Base-by-base conservation (phyloP, 2,888 invertebrate species). In the Cheilosia scutellata region DNA sequence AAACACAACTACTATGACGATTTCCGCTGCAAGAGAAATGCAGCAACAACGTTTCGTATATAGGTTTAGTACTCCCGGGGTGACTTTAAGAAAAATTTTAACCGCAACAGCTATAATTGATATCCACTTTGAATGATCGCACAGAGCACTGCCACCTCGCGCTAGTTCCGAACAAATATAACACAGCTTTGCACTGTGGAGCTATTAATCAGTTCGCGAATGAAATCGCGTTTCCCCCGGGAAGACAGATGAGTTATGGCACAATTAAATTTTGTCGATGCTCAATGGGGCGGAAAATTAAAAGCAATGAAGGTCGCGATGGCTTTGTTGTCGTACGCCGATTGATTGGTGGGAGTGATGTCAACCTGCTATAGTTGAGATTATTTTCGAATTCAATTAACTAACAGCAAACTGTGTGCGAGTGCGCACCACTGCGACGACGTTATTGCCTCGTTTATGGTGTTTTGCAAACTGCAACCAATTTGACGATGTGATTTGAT, bases 281-380 rank as follows among this genome's bases (percentile, higher is more conserved):
- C 53, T 60, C 87, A 70, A 87, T 82, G 87, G 82, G 74, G 82
- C 65, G 70, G 87, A 87, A 82, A 87, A 87, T 82, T 82, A 87
- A 87, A 82, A 51, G 70, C 87, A 70, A 82, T 82, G 78, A 87
- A 82, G 87, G 87, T 78, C 82, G 78, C 33, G 37, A n/a, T 37
- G 31, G 29, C 9, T 37, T 60, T 80, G 27, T 68, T 44, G 9
- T 68, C 60, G 13, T 20, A 20, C 2, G 42, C 20, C 51, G 71
- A 49, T 63, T 57, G 40, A 55, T 49, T 25, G 20, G 40, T 29
- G 58, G 27, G 37, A 33, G 55, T 70, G 71, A 72, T 57, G 55
- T 49, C 72, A 77, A 66, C 29, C 40, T 53, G 55, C 63, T n/a
- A n/a, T n/a, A 25, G n/a, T 31, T 74, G 70, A 42, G 40, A 20